Evolutionary conservation across 2,797 vertebrate species (phyloP), one percentile per base, ranked within the genome.

Genomic region (Etheostoma nigrum): DNA sequence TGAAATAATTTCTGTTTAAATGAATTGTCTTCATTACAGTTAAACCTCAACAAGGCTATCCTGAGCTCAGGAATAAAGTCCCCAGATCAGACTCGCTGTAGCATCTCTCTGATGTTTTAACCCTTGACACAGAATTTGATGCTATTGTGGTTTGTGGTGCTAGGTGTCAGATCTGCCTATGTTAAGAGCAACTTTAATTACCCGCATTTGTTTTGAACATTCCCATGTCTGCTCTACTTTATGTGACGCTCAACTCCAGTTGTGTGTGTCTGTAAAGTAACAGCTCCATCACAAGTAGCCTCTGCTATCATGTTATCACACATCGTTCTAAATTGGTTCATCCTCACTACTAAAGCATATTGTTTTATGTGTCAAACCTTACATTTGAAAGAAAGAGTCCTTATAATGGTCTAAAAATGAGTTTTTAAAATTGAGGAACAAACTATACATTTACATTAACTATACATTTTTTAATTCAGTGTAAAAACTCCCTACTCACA

Each of bases 221-320:
- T 66, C 66, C 45, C 52, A 64, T 16, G 47, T 72, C 49, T 70
- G 6, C 18, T 44, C 25, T 33, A 4, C 52, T 66, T 61, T 51
- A 58, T 6, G n/a, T 47, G 25, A 27, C 18, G 33, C 63, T 78
- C 40, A 64, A 33, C 57, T 80, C 19, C 36, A 81, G 44, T 63
- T 62, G 23, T 51, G 54, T 55, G 64, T 49, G 25, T 60, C 44
- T 40, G 36, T 40, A 40, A 64, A 48, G 53, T 59, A 42, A 61
- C 60, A 27, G 67, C 74, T 76, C 30, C 59, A 67, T 85, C 69
- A 61, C 67, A 81, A 66, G 67, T 57, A 66, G 62, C 6, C 33
- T 48, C 49, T 75, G 66, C 44, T 66, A 69, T 73, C 52, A 54
- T 52, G 72, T 62, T 78, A 72, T 58, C n/a, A 33, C 55, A 16